Percentiles rank a stretch among this genome's conserved stretches.
phyloP scores from a whole-genome alignment of 2,113 vertebrate species.

The Carassius gibelio region DNA sequence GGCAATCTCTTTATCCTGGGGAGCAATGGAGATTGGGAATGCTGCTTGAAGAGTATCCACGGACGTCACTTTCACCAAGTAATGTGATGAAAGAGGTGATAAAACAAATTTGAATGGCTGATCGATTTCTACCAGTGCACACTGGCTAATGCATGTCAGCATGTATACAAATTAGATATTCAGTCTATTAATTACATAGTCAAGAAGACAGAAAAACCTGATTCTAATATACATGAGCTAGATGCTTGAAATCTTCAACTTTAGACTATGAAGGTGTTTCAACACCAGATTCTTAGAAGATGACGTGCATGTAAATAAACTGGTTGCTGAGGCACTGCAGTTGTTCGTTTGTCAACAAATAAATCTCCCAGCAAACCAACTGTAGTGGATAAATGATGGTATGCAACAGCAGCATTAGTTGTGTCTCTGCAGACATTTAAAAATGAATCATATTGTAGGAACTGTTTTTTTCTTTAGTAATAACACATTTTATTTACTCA shows the following conservation, averaged over 20 bases:
- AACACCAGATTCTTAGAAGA: neutral
- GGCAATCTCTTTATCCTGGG: conserved; percentile 25
- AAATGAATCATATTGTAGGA: neutral
- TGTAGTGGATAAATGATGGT: neutral
- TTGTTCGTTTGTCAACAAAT: neutral
- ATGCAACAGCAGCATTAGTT: neutral
- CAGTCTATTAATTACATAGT: neutral
- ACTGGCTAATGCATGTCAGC: conserved; percentile 2
- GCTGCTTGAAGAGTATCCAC: neutral
- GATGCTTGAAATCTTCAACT: neutral
- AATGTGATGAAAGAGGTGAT: conserved; percentile 36
- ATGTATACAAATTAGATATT: neutral
- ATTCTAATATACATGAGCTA: neutral
- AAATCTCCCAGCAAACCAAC: neutral
- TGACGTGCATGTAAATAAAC: neutral
- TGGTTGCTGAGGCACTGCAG: neutral
- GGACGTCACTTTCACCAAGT: conserved; percentile 6
- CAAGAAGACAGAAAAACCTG: neutral
- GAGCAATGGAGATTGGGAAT: conserved; percentile 17
- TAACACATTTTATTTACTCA: no score
- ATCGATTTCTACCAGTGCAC: conserved; percentile 15
- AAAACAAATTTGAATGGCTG: conserved; percentile 9
- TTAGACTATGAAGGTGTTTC: neutral
- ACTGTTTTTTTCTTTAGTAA: no score
- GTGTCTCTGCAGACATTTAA: neutral